Conservation (phyloP, 2,113 vertebrate species). For the Apus apus region DNA sequence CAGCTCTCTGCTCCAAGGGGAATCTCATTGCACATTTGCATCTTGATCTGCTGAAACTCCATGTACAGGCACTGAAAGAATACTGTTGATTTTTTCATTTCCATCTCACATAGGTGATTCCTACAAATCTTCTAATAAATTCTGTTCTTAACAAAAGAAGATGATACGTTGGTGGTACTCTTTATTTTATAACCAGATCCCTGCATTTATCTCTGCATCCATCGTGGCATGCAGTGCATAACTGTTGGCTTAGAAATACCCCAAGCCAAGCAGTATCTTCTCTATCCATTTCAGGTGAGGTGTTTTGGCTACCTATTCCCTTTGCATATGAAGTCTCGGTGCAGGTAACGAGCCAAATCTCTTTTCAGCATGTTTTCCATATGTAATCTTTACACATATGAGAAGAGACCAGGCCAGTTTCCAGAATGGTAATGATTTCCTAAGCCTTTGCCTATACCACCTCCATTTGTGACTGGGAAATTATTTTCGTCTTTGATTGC, state of each 20-base stretch:
- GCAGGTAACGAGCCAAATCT: not conserved
- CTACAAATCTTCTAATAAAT: not conserved
- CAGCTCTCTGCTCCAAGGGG: not conserved
- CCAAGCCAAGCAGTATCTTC: not conserved
- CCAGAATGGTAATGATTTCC: not conserved
- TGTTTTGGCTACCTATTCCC: not conserved
- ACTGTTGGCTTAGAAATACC: not conserved
- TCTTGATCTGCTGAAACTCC: not conserved
- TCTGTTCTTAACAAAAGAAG: not conserved
- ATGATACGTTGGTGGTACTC: not conserved
- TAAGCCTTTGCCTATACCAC: not conserved
- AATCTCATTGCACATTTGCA: not conserved
- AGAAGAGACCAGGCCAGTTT: not conserved
- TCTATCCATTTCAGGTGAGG: not conserved
- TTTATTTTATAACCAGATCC: not conserved
- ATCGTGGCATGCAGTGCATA: accelerated
- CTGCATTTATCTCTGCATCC: not conserved
- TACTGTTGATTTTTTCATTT: not conserved
- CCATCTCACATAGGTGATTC: not conserved
- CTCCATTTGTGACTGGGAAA: not conserved
- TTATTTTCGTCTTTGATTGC: not conserved
- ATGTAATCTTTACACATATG: not conserved
- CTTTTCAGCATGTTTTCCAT: not conserved
- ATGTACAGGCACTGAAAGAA: not conserved
- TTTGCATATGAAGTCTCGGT: not conserved